Evolutionary conservation across 2,888 invertebrate genomes (phyloP).

Genomic region (Liposcelis brunnea): DNA sequence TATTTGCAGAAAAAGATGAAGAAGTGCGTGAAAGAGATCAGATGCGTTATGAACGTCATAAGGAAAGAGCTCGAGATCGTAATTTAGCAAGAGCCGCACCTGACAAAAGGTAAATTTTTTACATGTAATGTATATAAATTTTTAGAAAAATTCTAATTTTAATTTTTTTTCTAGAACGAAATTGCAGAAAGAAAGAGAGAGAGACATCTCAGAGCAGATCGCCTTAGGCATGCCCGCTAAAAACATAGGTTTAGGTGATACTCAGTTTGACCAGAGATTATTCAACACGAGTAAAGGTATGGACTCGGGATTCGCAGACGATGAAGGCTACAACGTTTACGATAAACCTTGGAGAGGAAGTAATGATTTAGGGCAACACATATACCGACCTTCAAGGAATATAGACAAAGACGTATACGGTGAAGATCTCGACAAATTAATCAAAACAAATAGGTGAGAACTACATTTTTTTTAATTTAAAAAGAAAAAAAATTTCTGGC

Average conservation of each 20-base stretch:
- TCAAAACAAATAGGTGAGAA: constrained; percentile 59
- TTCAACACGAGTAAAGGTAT: constrained; percentile 88
- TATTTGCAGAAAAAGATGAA: constrained; percentile 36
- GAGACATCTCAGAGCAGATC: constrained; percentile 97
- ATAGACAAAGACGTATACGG: constrained; percentile 82
- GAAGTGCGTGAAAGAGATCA: constrained; percentile 70
- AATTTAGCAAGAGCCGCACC: constrained; percentile 88
- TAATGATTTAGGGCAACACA: constrained; percentile 67
- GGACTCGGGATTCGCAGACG: constrained; percentile 91
- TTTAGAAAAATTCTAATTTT: constrained; percentile 4
- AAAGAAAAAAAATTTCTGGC: constrained; percentile 4
- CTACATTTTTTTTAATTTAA: constrained; percentile 5
- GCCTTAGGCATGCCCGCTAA: constrained; percentile 89
- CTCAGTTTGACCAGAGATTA: constrained; percentile 84
- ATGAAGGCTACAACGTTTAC: constrained; percentile 94
- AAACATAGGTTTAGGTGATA: constrained; percentile 48
- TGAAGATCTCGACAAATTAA: constrained; percentile 73
- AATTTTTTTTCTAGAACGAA: constrained; percentile 39
- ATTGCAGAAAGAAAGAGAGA: constrained; percentile 74
- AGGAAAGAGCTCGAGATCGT: constrained; percentile 80
- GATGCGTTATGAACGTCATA: constrained; percentile 73
- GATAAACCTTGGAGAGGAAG: constrained; percentile 95
- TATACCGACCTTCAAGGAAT: constrained; percentile 77
- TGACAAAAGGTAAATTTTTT: constrained; percentile 59
- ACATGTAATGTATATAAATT: not conserved